These are phyloP conservation scores for Rhineura floridana DNA, from an alignment of 2,113 vertebrate genomes.

Conservation along the genomic window DNA sequence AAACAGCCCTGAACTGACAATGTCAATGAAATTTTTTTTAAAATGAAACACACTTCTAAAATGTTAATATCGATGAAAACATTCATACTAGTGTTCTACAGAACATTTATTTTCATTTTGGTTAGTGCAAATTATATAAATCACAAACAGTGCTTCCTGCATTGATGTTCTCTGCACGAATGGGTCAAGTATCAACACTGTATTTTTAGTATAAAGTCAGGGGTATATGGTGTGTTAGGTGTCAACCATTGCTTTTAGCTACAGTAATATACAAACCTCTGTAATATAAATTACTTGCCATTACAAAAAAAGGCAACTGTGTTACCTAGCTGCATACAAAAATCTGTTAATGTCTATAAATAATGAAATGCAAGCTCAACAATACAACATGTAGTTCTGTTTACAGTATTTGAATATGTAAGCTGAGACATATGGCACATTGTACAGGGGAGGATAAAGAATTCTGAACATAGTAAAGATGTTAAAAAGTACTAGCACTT, in stretches of 20 bases:
- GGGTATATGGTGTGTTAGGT: conserved; percentile 71
- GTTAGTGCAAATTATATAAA: conserved; percentile 78
- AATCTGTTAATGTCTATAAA: conserved; percentile 82
- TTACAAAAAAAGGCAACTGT: conserved; percentile 83
- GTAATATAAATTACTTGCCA: conserved; percentile 83
- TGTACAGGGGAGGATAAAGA: conserved; percentile 61
- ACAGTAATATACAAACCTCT: conserved; percentile 79
- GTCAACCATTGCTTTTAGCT: conserved; percentile 68
- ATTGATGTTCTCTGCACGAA: conserved; percentile 67
- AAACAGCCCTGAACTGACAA: neutral
- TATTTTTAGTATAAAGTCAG: conserved; percentile 80
- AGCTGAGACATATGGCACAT: conserved; percentile 73
- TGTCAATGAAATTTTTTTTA: conserved; percentile 26
- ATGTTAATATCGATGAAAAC: conserved; percentile 52
- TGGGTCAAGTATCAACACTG: conserved; percentile 64
- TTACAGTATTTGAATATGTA: conserved; percentile 66
- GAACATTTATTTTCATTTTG: conserved; percentile 77
- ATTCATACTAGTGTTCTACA: conserved; percentile 67
- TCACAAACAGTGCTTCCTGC: conserved; percentile 69
- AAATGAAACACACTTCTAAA: conserved; percentile 15
- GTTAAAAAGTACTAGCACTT: conserved; percentile 72
- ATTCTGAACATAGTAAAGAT: conserved; percentile 59
- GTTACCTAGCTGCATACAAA: conserved; percentile 80
- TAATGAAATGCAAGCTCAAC: conserved; percentile 75
- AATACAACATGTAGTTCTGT: conserved; percentile 75